Evolutionary conservation across 2,113 vertebrate genomes (phyloP), one percentile per base, ranked within the genome.

Genomic region (Hippocampus comes): DNA sequence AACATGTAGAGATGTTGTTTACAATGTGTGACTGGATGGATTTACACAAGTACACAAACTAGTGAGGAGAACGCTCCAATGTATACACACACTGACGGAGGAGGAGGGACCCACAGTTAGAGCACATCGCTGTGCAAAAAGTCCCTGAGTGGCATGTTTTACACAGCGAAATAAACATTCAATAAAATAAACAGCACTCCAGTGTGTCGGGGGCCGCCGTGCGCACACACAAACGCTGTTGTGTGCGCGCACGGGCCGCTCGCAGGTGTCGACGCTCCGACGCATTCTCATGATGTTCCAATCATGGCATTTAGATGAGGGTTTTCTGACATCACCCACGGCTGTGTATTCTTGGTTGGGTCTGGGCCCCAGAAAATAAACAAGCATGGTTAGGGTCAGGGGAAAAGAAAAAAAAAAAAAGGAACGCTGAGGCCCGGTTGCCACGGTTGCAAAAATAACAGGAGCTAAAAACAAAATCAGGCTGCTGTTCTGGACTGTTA

Each of bases 1-100:
- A 93, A 93, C 91, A 92, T 55, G 65, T 65, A 74, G 89, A 91
- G 84, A 92, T 93, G 90, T 89, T 93, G 91, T 92, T 93, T 93
- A 93, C 88, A 93, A 75, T 88, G 83, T 89, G 84, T 89, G 90
- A 90, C 90, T 90, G 92, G 89, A 92, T 91, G 89, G 91, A 92
- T 92, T 38, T 92, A 93, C 90, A 92, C 89, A 90, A 92, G 88
- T 88, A 90, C 88, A 89, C 91, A 90, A 86, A 86, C 91, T 85
- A 87, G 88, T 84, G 83, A 86, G 84, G 86, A 88, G 87, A 91
- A 89, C 83, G 86, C 89, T 83, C 85, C 76, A 84, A 68, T 57
- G 57, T 56, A 84, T 88, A 89, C 84, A 86, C 84, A 86, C 86
- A 74, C 72, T 80, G 74, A 66, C 59, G 42, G 77, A 15, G 49